These are phyloP conservation scores for Folsomia manolachei DNA, from an alignment of 2,888 invertebrate species.

Conservation along the genomic window DNA sequence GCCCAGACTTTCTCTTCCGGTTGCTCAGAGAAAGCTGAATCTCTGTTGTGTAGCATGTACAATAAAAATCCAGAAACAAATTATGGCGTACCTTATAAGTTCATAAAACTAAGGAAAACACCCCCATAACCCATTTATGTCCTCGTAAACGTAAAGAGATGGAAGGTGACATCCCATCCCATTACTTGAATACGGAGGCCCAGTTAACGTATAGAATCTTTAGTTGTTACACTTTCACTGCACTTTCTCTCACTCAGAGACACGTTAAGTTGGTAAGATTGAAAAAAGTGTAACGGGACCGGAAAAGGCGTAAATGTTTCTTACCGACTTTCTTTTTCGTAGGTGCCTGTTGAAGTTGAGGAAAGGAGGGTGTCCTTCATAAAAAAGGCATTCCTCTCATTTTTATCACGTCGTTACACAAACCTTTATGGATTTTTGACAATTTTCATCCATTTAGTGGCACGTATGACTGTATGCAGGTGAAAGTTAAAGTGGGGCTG, in stretches of 20 bases:
- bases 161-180: too few relatives aligned
- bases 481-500: background rate
- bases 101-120: background rate
- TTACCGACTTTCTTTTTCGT: too few relatives aligned
- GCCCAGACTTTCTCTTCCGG: too few relatives aligned
- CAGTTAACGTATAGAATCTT: background rate
- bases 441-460: constrained; percentile 11
- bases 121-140: background rate
- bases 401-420: constrained; percentile 9
- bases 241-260: background rate
- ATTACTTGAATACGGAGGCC: background rate
- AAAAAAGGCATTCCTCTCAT: constrained; percentile 11
- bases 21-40: too few relatives aligned
- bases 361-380: constrained; percentile 3
- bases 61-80: background rate
- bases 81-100: background rate
- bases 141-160: background rate
- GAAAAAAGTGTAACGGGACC: too few relatives aligned
- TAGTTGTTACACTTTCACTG: background rate
- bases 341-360: background rate
- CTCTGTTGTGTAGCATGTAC: too few relatives aligned
- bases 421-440: constrained; percentile 9
- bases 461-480: background rate
- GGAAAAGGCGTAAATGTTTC: too few relatives aligned
- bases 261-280: background rate